Percentiles rank a stretch among this genome's conserved stretches.
Evolutionary conservation across 2,797 vertebrate genomes (phyloP).

Genomic region (Taenioides sp.): DNA sequence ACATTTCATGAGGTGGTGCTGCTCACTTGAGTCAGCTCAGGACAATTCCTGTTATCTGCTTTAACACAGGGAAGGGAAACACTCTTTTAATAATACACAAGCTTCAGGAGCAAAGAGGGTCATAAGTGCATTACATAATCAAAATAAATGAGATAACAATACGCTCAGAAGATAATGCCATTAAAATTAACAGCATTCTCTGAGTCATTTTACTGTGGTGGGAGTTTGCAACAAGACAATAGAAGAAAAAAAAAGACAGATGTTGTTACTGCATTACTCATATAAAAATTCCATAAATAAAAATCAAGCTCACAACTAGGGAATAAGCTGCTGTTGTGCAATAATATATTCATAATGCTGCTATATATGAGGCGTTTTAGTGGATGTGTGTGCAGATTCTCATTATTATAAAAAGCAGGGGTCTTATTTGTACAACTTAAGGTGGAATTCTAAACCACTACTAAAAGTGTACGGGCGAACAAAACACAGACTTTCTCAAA

Average conservation of each 20-base stretch:
- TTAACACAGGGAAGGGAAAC: background rate
- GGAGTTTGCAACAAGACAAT: background rate
- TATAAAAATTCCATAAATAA: background rate
- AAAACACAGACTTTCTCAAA: too few relatives aligned
- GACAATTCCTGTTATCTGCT: background rate
- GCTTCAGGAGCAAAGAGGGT: background rate
- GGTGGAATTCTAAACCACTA: too few relatives aligned
- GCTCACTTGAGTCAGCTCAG: background rate
- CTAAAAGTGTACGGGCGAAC: too few relatives aligned
- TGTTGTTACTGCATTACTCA: background rate
- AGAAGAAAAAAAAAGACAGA: background rate
- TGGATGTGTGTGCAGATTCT: too few relatives aligned
- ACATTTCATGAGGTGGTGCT: background rate
- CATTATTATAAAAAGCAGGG: too few relatives aligned
- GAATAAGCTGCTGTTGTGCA: background rate
- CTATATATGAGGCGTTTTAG: background rate
- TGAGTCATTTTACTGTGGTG: background rate
- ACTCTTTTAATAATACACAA: background rate
- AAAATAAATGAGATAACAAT: constrained; percentile 1
- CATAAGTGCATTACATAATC: background rate
- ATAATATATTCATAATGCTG: constrained; percentile 1
- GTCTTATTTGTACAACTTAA: too few relatives aligned
- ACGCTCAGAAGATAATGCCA: constrained; percentile 3
- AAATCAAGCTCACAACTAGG: background rate
- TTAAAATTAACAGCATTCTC: background rate